Evolutionary conservation across 2,888 invertebrate species (phyloP).

Genomic region (Saturnia pavonia): DNA sequence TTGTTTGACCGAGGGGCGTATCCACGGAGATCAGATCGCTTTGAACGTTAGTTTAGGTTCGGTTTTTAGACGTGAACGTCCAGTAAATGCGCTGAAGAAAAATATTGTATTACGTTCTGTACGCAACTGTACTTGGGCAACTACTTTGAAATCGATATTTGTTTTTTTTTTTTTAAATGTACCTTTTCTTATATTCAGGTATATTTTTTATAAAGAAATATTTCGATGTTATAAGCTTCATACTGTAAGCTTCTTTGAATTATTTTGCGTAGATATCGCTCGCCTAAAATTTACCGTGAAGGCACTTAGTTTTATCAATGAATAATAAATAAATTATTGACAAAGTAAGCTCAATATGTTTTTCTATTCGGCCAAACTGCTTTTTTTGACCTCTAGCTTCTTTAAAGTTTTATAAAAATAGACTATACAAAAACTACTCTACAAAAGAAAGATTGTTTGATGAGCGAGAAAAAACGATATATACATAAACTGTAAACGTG

Average conservation of each 20-base stretch:
- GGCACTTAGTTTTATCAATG: too few relatives aligned
- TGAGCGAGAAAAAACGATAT: not conserved
- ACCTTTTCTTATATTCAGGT: too few relatives aligned
- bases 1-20: constrained; percentile 7
- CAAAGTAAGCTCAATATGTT: too few relatives aligned
- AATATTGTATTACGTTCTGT: not conserved
- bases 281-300: too few relatives aligned
- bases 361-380: too few relatives aligned
- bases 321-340: too few relatives aligned
- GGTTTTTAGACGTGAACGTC: not conserved
- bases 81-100: constrained; percentile 1
- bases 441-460: not conserved
- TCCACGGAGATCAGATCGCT: constrained; percentile 10
- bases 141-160: not conserved
- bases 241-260: too few relatives aligned
- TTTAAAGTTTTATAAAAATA: too few relatives aligned
- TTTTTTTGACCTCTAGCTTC: too few relatives aligned
- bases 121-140: not conserved
- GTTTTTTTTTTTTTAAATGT: not conserved
- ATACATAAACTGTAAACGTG: constrained; percentile 51
- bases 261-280: too few relatives aligned
- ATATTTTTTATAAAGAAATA: too few relatives aligned
- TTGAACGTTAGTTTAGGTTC: not conserved
- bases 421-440: not conserved
- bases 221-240: too few relatives aligned